phyloP scores from a whole-genome alignment of 2,888 invertebrate genomes.

The Drosophila gaucha region DNA sequence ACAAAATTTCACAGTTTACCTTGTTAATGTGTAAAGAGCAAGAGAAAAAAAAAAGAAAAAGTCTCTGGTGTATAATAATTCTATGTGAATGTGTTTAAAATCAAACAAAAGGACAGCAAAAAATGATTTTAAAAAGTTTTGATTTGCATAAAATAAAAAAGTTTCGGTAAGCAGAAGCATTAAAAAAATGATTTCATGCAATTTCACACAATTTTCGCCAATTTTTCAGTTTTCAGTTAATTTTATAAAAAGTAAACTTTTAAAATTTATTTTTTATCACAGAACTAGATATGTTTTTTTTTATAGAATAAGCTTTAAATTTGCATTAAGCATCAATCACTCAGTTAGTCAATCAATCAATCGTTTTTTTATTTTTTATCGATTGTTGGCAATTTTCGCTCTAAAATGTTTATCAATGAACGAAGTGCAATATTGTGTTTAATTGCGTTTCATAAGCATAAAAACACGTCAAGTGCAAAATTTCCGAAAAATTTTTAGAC shows the following conservation, averaged over 20 bases:
- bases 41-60: not conserved
- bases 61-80: conserved; percentile 22
- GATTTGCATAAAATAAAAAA: not conserved
- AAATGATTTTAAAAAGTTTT: not conserved
- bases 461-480: not conserved
- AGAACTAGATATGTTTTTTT: no score
- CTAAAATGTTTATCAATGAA: not conserved
- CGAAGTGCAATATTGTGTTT: not conserved
- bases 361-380: not conserved
- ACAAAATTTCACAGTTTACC: not conserved
- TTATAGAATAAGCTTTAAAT: no score
- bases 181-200: no score
- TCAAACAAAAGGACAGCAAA: not conserved
- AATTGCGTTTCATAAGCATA: not conserved
- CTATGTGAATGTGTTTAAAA: conserved; percentile 22
- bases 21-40: not conserved
- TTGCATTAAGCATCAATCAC: no score
- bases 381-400: not conserved
- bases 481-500: not conserved
- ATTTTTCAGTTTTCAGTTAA: no score
- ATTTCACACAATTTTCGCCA: no score
- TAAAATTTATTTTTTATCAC: no score
- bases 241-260: no score
- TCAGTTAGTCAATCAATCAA: not conserved
- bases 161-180: no score